Conservation (phyloP, 2,113 vertebrate species). For the Dasyurus viverrinus region DNA sequence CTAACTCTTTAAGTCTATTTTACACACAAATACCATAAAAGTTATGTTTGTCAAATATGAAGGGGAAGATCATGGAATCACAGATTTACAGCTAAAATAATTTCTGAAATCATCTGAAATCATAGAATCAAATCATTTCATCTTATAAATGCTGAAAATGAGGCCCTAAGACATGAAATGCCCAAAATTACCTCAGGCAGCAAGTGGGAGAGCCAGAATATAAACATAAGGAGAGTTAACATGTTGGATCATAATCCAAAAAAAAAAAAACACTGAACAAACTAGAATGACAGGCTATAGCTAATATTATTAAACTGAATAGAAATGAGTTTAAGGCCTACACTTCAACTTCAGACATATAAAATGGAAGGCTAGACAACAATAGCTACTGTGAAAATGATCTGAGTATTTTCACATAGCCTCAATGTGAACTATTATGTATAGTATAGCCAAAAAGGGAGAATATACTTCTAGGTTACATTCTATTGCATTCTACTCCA, state of each 20-base stretch:
- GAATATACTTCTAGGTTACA: not conserved
- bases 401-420: not conserved
- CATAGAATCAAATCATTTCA: not conserved
- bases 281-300: not conserved
- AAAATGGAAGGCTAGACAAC: not conserved
- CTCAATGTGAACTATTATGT: not conserved
- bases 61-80: not conserved
- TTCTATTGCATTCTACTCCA: not conserved
- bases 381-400: not conserved
- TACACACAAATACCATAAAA: not conserved
- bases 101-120: not conserved
- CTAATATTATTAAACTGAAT: not conserved
- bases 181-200: not conserved
- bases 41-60: not conserved
- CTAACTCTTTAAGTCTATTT: not conserved
- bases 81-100: not conserved
- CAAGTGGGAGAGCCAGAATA: not conserved
- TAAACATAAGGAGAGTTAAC: not conserved
- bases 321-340: not conserved
- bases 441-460: not conserved
- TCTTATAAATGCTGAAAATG: not conserved
- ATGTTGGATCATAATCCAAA: not conserved
- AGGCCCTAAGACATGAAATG: not conserved
- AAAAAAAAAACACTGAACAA: not conserved
- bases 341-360: not conserved